Evolutionary conservation across 2,797 vertebrate genomes (phyloP).

Genomic region (Argya squamiceps): DNA sequence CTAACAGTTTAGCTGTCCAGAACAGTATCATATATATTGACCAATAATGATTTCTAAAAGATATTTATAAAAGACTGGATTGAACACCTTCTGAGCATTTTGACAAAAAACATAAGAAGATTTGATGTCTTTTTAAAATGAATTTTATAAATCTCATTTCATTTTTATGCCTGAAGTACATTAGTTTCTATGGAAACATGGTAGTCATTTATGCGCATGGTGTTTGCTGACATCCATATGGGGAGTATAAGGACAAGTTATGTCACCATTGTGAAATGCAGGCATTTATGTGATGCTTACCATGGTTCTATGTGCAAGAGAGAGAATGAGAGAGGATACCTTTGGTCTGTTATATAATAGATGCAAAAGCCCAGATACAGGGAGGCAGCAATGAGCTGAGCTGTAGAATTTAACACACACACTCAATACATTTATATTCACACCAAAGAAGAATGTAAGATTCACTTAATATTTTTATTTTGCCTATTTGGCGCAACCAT

Average conservation of each 20-base stretch:
- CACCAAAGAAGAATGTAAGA: background rate
- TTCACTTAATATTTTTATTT: background rate
- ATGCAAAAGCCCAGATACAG: background rate
- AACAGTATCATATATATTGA: background rate
- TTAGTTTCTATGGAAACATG: conserved; percentile 65
- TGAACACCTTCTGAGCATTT: background rate
- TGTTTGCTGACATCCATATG: conserved; percentile 34
- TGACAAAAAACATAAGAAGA: background rate
- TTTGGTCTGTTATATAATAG: background rate
- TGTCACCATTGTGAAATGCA: conserved; percentile 12
- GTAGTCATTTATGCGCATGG: conserved; percentile 15
- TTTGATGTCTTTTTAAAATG: background rate
- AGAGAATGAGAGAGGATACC: background rate
- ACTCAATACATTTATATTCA: background rate
- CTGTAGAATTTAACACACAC: background rate
- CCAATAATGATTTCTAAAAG: background rate
- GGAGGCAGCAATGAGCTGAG: background rate
- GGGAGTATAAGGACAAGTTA: conserved; percentile 26
- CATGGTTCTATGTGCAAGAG: background rate
- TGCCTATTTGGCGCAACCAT: background rate
- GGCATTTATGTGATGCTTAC: background rate
- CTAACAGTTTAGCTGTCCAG: background rate
- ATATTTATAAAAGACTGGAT: background rate
- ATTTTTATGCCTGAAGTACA: conserved; percentile 29
- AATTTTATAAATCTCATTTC: conserved; percentile 14